A percentile compares a stretch with the other conserved stretches of the same genome.
Conservation (phyloP, 1,140 invertebrate species). For the Zaprionus lachaisei region DNA sequence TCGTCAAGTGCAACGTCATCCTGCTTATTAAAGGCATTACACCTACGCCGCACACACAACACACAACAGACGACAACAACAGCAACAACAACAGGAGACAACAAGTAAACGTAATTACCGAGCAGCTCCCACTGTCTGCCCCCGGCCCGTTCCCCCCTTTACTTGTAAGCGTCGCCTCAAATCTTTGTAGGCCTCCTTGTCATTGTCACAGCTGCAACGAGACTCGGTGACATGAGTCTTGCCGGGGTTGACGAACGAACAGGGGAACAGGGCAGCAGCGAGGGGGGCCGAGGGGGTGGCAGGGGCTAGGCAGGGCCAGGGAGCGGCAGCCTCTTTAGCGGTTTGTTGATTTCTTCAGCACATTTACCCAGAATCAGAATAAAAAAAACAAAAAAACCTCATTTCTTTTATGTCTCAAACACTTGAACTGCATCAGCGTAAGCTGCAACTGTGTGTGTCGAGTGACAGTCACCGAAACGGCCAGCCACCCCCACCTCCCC, state of each 20-base stretch:
- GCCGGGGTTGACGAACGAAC: background rate
- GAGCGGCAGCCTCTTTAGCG: slow-evolving; percentile 38
- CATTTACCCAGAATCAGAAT: slow-evolving; percentile 46
- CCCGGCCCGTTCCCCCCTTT: background rate
- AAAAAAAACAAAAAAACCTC: slow-evolving; percentile 34
- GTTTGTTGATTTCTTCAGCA: slow-evolving; percentile 54
- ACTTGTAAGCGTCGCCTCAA: slow-evolving; percentile 15
- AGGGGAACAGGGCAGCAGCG: background rate
- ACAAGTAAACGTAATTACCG: slow-evolving; percentile 81
- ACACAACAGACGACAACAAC: slow-evolving; percentile 33
- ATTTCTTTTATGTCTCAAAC: slow-evolving; percentile 78
- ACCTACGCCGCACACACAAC: slow-evolving; percentile 60
- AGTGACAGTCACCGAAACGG: slow-evolving; percentile 29
- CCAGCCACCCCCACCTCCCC: background rate
- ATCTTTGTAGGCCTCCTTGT: slow-evolving; percentile 72
- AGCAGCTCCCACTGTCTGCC: slow-evolving; percentile 15
- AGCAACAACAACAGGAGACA: slow-evolving; percentile 57
- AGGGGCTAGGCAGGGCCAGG: background rate
- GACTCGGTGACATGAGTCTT: slow-evolving; percentile 37
- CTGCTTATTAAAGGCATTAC: slow-evolving; percentile 82
- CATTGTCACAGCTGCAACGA: slow-evolving; percentile 65
- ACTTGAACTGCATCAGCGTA: slow-evolving; percentile 81
- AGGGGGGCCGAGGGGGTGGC: background rate
- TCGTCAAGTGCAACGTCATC: slow-evolving; percentile 78
- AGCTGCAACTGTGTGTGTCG: slow-evolving; percentile 50